Percentiles rank a stretch among this genome's conserved stretches.
These are phyloP conservation scores for Drosophila azteca DNA, from an alignment of 1,140 invertebrate species.

Conservation along the genomic window DNA sequence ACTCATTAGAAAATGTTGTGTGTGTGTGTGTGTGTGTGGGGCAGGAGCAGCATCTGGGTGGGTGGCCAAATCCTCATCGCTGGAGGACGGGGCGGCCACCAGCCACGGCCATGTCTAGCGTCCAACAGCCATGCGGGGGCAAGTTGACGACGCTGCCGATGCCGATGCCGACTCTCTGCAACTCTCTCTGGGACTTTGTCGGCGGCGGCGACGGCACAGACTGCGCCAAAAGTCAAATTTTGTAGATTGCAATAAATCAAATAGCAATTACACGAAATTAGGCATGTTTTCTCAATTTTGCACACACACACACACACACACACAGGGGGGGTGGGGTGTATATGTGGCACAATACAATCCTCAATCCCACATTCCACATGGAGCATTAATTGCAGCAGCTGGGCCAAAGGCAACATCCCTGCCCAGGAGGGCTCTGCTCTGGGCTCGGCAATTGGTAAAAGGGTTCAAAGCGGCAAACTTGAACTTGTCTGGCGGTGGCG, in stretches of 20 bases:
- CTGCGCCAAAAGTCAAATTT: constrained; percentile 83
- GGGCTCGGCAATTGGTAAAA: constrained; percentile 72
- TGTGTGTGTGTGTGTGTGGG: constrained; percentile 10
- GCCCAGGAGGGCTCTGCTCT: not conserved
- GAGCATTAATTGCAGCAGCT: constrained; percentile 80
- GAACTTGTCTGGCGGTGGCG: constrained; percentile 64
- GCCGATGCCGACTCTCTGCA: not conserved
- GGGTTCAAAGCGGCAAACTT: constrained; percentile 77
- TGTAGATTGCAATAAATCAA: constrained; percentile 83
- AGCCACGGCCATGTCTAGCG: constrained; percentile 24
- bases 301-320: constrained; percentile 40
- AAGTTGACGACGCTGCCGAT: too few species aligned
- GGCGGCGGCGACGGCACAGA: constrained; percentile 48
- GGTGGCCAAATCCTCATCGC: constrained; percentile 45
- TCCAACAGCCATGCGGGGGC: constrained; percentile 21
- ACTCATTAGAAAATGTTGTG: constrained; percentile 74
- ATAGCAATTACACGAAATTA: constrained; percentile 84
- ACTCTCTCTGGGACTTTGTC: constrained; percentile 49
- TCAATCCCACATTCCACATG: constrained; percentile 42
- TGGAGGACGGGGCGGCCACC: constrained; percentile 26
- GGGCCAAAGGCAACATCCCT: constrained; percentile 43
- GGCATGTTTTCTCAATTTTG: constrained; percentile 83
- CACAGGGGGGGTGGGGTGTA: not conserved
- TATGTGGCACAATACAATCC: constrained; percentile 7
- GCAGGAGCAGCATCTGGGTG: constrained; percentile 46